phyloP scores from a whole-genome alignment of 2,888 invertebrate genomes.

The Caenorhabditis uteleia region DNA sequence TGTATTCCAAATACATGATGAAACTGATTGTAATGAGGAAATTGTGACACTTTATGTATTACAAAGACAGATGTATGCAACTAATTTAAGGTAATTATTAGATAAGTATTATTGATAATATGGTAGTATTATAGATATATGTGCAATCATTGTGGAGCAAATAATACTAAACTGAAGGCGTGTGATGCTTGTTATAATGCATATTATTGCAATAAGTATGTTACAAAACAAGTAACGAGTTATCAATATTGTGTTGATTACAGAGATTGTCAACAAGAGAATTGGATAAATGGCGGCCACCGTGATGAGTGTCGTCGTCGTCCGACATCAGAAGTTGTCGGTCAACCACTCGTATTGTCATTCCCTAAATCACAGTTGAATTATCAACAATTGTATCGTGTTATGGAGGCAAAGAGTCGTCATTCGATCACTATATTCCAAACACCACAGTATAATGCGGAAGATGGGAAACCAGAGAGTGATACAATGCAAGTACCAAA shows the following conservation, averaged over 20 bases:
- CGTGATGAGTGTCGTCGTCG: slow-evolving; percentile 49
- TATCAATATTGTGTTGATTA: background rate
- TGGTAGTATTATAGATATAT: slow-evolving; percentile 21
- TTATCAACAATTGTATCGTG: slow-evolving; percentile 70
- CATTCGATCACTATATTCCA: slow-evolving; percentile 72
- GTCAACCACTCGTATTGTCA: slow-evolving; percentile 72
- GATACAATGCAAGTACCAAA: background rate
- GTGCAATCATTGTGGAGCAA: slow-evolving; percentile 66
- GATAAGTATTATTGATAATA: background rate
- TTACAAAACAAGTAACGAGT: background rate
- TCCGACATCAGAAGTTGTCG: slow-evolving; percentile 65
- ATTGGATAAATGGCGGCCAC: slow-evolving; percentile 70
- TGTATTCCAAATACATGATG: slow-evolving; percentile 70
- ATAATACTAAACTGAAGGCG: slow-evolving; percentile 47
- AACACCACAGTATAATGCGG: slow-evolving; percentile 63
- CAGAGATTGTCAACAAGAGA: slow-evolving; percentile 71
- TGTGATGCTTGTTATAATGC: slow-evolving; percentile 72
- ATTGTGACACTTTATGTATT: slow-evolving; percentile 70
- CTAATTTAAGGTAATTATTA: slow-evolving; percentile 12
- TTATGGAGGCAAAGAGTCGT: slow-evolving; percentile 71
- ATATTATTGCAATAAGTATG: slow-evolving; percentile 73
- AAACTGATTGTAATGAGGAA: slow-evolving; percentile 70
- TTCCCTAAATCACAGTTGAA: slow-evolving; percentile 72
- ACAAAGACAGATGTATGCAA: slow-evolving; percentile 65
- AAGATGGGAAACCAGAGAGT: background rate